These are phyloP conservation scores for Zingel zingel DNA, from an alignment of 2,113 vertebrate species.

Conservation along the genomic window DNA sequence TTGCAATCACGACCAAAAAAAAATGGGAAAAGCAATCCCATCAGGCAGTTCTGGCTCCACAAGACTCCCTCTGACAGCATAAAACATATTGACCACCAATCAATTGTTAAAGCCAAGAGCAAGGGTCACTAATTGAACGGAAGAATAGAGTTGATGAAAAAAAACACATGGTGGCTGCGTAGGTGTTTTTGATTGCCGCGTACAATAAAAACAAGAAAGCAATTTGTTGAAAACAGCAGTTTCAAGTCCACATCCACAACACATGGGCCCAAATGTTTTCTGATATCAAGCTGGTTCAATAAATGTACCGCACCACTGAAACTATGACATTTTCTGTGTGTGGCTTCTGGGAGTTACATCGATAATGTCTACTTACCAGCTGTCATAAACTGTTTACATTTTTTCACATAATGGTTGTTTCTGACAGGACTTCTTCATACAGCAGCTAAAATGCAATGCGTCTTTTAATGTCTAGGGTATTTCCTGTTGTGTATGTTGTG, in stretches of 20 bases:
- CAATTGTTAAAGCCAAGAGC: slow-evolving; percentile 62
- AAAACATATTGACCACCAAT: slow-evolving; percentile 62
- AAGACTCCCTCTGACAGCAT: slow-evolving; percentile 32
- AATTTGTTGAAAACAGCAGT: slow-evolving; percentile 19
- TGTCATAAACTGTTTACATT: background rate
- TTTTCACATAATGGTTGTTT: background rate
- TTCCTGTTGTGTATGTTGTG: slow-evolving; percentile 5
- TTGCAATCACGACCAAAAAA: slow-evolving; percentile 26
- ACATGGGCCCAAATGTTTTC: background rate
- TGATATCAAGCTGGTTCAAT: background rate
- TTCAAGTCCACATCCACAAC: background rate
- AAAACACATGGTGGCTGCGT: slow-evolving; percentile 28
- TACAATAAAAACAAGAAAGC: slow-evolving; percentile 34
- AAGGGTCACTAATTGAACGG: slow-evolving; percentile 68
- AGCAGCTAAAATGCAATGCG: background rate
- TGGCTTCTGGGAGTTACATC: background rate
- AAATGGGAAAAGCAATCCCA: slow-evolving; percentile 24
- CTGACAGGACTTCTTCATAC: background rate
- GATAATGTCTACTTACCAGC: background rate
- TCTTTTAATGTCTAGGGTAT: background rate
- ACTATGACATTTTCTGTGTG: background rate
- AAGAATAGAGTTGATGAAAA: slow-evolving; percentile 60
- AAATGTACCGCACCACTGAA: background rate
- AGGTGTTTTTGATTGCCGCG: slow-evolving; percentile 38
- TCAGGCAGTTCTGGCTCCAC: slow-evolving; percentile 22